Evolutionary conservation across 2,113 vertebrate species (phyloP), one percentile per base, ranked within the genome.

Genomic region (Silurus meridionalis): DNA sequence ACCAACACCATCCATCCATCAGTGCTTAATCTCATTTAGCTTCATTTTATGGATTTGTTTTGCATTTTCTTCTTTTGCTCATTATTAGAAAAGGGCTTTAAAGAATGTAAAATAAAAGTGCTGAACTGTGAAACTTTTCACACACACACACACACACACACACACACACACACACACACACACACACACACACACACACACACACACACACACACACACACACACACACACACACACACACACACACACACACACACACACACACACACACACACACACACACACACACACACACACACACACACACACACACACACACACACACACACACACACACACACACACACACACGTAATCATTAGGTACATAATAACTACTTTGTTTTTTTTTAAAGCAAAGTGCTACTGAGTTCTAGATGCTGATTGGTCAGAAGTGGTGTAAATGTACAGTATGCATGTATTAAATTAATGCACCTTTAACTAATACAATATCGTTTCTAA

Each of bases 321-420:
- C 25, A 74, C 23, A 64, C 63, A 55, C 52, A 53, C 53, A 89
- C 75, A 82, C 64, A 74, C 72, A 83, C 6, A 50, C 25, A 7
- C 48, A 21, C 19, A 50, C 19, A 74, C 6, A 23, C 53, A 79
- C 8, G 28, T 19, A 7, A 58, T 8, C 77, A 79, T 37, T 19
- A 4, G 28, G 25, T 8, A 58, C 10, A 58, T 79, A 58, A 37
- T 19, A 28, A 37, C 1, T 23, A 37, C 37, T 37, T 37, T 37
- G 37, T 57, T 5, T 58, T 58, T 58, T 7, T 57, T 57, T 28
- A 57, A 79, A 19, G 52, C 72, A 52, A 2, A 6, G 13, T 9
- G 4, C 19, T 72, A 14, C 9, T 72, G 3, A 50, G 46, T 21
- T 50, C 17, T 53, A 0, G 2, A 55, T 55, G 53, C 74, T 55